phyloP scores from a whole-genome alignment of 2,797 vertebrate genomes.

The Xiphorhynchus erythropygius region DNA sequence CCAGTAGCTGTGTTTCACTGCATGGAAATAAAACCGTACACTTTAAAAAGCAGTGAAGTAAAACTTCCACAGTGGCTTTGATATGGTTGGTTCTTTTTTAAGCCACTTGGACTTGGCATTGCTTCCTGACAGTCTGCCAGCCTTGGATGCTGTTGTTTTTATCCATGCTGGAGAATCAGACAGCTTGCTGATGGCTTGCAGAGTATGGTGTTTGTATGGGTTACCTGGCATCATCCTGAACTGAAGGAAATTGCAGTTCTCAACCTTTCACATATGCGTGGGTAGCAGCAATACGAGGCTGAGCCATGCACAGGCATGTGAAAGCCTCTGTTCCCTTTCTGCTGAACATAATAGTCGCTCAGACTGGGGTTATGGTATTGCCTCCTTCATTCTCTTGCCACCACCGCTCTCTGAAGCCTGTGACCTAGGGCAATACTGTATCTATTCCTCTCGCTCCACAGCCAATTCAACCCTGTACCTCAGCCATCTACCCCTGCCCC shows the following conservation, averaged over 20 bases:
- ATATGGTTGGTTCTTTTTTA: conserved; percentile 45
- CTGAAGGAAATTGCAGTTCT: neutral
- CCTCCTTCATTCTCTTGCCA: neutral
- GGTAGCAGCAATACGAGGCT: neutral
- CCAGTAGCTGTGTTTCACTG: neutral
- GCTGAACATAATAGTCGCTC: neutral
- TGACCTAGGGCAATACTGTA: neutral
- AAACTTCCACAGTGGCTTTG: conserved; percentile 38
- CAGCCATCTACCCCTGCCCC: neutral
- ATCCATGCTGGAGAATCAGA: conserved; percentile 11
- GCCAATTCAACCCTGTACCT: neutral
- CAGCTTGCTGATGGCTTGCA: conserved; percentile 30
- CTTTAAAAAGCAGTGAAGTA: conserved; percentile 27
- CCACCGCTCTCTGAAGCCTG: fast-evolving
- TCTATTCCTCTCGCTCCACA: neutral
- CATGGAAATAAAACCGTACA: neutral
- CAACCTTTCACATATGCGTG: neutral
- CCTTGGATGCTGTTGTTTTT: conserved; percentile 33
- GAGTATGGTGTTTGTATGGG: neutral
- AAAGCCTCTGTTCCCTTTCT: neutral
- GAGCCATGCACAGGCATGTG: neutral
- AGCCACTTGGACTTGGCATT: conserved; percentile 43
- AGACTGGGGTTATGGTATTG: neutral
- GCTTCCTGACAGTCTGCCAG: conserved; percentile 32
- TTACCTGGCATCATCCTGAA: conserved; percentile 13